Conservation (phyloP, 2,888 invertebrate species). For the Eupithecia vulgata region DNA sequence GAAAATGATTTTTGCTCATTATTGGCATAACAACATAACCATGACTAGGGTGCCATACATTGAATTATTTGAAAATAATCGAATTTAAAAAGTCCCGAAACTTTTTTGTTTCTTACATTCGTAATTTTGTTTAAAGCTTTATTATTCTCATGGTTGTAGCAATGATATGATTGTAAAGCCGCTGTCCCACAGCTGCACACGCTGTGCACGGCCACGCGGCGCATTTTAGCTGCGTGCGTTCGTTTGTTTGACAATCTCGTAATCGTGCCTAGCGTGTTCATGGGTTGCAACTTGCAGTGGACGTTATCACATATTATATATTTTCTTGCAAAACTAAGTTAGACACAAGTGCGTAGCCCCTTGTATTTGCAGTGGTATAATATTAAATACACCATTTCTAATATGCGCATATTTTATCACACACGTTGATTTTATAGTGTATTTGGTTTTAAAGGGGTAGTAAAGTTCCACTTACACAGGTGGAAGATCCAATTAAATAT, state of each 20-base stretch:
- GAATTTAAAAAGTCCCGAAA: slow-evolving; percentile 21
- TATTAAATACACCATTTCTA: not conserved
- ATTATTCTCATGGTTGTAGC: not conserved
- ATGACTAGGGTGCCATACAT: slow-evolving; percentile 26
- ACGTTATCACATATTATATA: too few species aligned
- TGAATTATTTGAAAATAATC: slow-evolving; percentile 32
- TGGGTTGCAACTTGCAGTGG: too few species aligned
- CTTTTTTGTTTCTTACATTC: slow-evolving; percentile 21
- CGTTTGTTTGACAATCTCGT: too few species aligned
- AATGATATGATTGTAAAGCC: not conserved
- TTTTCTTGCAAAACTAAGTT: too few species aligned
- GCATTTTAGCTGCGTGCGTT: too few species aligned
- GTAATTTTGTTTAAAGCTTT: not conserved
- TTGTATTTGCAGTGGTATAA: not conserved
- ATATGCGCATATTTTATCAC: not conserved
- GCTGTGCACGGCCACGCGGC: too few species aligned
- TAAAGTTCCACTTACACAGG: slow-evolving; percentile 47
- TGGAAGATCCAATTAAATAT: not conserved
- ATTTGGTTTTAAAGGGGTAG: slow-evolving; percentile 45
- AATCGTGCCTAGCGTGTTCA: too few species aligned
- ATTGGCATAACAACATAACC: slow-evolving; percentile 12
- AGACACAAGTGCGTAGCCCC: too few species aligned
- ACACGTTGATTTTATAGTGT: slow-evolving; percentile 40
- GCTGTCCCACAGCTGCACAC: too few species aligned
- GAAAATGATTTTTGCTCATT: slow-evolving; percentile 22